Base-by-base conservation (phyloP, 2,888 invertebrate genomes). In the Sminthurinus aureus region DNA sequence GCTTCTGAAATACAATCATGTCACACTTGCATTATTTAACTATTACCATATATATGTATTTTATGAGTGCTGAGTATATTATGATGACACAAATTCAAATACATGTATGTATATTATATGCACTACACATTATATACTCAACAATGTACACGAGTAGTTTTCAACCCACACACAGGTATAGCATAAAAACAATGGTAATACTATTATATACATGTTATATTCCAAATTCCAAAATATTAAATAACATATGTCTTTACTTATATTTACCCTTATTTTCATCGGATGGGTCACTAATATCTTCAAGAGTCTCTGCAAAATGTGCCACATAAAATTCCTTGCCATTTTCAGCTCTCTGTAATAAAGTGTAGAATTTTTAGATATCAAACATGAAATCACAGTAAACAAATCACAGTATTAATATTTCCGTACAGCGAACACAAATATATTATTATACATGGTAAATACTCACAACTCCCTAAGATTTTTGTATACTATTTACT, bases 221-320 rank as follows among this genome's bases (percentile, higher is more conserved):
- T 78, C 78, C 6, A 74, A 74, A 74, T 20, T 26, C 3, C 18
- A 74, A 74, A 18, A 18, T 74, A 22, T 26, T 18, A 18, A 22
- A n/a, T 26, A 50, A 52, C 22, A 18, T 52, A 38, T 11, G 8
- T 69, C 79, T 26, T 38, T 52, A 11, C n/a, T n/a, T n/a, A n/a
- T n/a, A n/a, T n/a, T n/a, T n/a, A n/a, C n/a, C n/a, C n/a, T 64
- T 15, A 15, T 83, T 58, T 11, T 73, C 79, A 51, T 81, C 66
- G 0, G 20, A 24, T 51, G 52, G 51, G 58, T 78, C 77, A 12
- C 22, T 58, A 0, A 24, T 20, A 18, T 67, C 83, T 12, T 86
- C 86, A n/a, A 86, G 71, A 0, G 87, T 87, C 52, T 85, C 82
- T 2, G 88, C 87, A 75, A 86, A 83, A 76, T 87, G 87, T 50